A percentile compares a stretch with the other conserved stretches of the same genome.
phyloP scores from a whole-genome alignment of 1,140 invertebrate species.

The Pogonognathellus flavescens region DNA sequence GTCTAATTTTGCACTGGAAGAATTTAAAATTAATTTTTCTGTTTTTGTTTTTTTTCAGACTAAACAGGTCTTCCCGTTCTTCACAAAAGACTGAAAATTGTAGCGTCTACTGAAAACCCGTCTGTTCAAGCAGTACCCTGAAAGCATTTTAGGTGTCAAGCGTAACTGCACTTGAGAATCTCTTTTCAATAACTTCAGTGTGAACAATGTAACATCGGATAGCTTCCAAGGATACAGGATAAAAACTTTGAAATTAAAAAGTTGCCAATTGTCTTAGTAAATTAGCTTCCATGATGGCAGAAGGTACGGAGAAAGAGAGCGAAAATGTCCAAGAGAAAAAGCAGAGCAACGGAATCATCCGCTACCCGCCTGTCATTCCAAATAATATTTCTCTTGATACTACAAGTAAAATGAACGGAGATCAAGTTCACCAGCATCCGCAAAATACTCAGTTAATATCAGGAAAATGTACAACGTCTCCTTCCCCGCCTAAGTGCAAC shows the following conservation, averaged over 20 bases:
- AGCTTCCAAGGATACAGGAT: neutral
- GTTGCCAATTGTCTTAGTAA: neutral
- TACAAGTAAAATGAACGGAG: neutral
- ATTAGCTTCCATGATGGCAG: conserved; percentile 43
- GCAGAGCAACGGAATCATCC: neutral
- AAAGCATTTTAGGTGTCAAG: neutral
- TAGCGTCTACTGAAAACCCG: neutral
- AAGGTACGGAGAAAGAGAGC: conserved; percentile 55
- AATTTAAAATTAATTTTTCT: too few relatives aligned
- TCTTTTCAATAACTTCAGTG: neutral
- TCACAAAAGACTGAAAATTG: too few relatives aligned
- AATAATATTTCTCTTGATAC: neutral
- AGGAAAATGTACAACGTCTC: conserved; percentile 37
- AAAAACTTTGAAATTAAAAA: neutral
- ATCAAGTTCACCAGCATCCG: neutral
- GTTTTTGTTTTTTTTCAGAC: too few relatives aligned
- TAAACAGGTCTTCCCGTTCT: too few relatives aligned
- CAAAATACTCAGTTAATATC: neutral
- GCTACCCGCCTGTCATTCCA: neutral
- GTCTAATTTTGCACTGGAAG: too few relatives aligned
- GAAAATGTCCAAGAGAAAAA: conserved; percentile 54
- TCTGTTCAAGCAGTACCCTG: neutral
- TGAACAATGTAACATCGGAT: neutral
- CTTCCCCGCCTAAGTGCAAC: neutral
- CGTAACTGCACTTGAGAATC: neutral